Conservation (phyloP, 2,113 vertebrate species). For the Ageneiosus marmoratus region DNA sequence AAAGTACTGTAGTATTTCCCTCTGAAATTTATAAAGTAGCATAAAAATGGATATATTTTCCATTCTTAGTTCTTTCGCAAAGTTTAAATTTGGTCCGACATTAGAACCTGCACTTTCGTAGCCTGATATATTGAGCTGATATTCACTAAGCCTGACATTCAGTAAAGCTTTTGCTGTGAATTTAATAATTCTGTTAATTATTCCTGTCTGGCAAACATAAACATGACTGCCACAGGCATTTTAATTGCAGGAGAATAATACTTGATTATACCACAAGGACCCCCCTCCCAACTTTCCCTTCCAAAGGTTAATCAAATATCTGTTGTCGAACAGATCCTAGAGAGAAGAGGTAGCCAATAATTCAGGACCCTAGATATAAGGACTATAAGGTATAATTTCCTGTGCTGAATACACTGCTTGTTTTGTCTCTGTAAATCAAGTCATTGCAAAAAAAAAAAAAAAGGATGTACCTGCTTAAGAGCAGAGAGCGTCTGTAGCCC, state of each 20-base stretch:
- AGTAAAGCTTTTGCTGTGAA: not conserved
- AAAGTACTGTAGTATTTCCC: too few relatives aligned
- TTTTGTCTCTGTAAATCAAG: not conserved
- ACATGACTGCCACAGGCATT: not conserved
- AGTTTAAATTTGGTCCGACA: not conserved
- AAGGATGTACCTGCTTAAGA: constrained; percentile 83
- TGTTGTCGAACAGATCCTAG: not conserved
- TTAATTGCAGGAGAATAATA: not conserved
- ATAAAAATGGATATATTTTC: too few relatives aligned
- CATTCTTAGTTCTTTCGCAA: not conserved
- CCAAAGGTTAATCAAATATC: not conserved
- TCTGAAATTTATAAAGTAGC: too few relatives aligned
- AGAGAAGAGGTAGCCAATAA: not conserved
- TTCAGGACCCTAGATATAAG: not conserved
- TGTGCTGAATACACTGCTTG: not conserved
- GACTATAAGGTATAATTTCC: not conserved
- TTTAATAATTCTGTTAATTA: not conserved
- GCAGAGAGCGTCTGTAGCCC: constrained; percentile 86
- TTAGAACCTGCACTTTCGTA: not conserved
- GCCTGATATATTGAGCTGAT: not conserved
- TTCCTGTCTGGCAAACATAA: not conserved
- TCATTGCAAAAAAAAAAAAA: not conserved
- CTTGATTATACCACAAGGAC: not conserved
- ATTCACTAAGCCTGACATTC: not conserved
- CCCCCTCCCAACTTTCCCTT: not conserved